Base-by-base conservation (phyloP, 2,888 invertebrate species). In the Acronicta leporina region DNA sequence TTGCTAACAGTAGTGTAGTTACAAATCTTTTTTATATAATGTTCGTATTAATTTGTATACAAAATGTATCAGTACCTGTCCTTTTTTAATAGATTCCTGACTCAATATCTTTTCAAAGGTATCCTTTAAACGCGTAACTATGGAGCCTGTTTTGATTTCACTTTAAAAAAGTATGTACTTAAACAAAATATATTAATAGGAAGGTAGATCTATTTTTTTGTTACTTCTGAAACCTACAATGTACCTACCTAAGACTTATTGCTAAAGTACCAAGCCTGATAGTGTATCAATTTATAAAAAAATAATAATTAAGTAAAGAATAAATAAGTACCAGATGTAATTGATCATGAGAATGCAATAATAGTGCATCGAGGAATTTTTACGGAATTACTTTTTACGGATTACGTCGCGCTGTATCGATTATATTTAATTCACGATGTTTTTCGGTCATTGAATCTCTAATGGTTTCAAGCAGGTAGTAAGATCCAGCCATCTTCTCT, bases 21-120 rank as follows among this genome's bases (percentile, higher is more conserved):
- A 72, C 61, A 49, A 60, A 62, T 57, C 40, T 61, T 71, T 61
- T 45, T 74, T 60, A 5, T n/a, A 6, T 57, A 55, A 68, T 49
- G 71, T 56, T 58, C 73, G 63, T 69, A 69, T 59, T 56, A 70
- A 72, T 77, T 72, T 76, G 74, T 79, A 79, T 84, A 82, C 73
- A 82, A 77, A 79, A 75, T 63, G 72, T 79, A 65, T 75, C 67
- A 80, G 69, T 71, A 73, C n/a, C n/a, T 66, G 79, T 73, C 69
- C 63, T 20, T 20, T 3, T 20, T 20, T 2, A 20, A 20, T 20
- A 20, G 2, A 20, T 20, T 20, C 20, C 68, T 82, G 80, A 83
- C 83, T 80, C 81, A 80, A 81, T 65, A 75, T 65, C 27, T 65
- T 74, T 64, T 30, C 54, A 45, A 69, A 71, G 59, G 59, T 53